phyloP scores from a whole-genome alignment of 2,113 vertebrate species.

The Rhea americana region DNA sequence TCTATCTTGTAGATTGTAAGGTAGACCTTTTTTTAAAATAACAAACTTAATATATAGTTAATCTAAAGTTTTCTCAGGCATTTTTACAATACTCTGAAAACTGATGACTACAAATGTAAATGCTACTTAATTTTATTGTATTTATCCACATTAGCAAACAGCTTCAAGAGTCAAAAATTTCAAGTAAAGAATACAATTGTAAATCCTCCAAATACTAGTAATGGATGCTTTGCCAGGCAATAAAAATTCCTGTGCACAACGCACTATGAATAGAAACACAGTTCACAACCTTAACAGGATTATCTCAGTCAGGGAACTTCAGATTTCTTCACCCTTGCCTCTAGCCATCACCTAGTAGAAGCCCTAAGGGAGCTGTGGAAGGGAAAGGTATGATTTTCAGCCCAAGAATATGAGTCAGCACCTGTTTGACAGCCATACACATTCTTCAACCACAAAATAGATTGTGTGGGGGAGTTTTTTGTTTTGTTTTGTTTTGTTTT shows the following conservation, averaged over 20 bases:
- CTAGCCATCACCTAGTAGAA: neutral
- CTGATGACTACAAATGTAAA: neutral
- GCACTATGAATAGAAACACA: neutral
- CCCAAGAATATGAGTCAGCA: neutral
- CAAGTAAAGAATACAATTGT: constrained; percentile 22
- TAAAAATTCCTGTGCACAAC: neutral
- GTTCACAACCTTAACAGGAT: neutral
- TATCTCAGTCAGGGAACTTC: neutral
- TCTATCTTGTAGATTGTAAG: neutral
- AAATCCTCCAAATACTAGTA: neutral
- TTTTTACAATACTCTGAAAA: constrained; percentile 8
- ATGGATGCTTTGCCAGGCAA: neutral
- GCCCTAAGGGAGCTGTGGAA: neutral
- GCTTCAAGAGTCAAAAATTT: constrained; percentile 15
- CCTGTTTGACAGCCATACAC: neutral
- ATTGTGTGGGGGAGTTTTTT: neutral
- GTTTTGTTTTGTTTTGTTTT: too few species aligned
- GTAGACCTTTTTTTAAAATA: neutral
- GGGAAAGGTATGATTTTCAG: neutral
- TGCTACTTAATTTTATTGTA: neutral
- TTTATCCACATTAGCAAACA: neutral
- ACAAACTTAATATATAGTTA: neutral
- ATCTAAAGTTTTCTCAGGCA: neutral
- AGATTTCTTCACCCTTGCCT: neutral
- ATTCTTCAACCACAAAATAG: neutral